Evolutionary conservation across 2,797 vertebrate genomes (phyloP), one percentile per base, ranked within the genome.

Genomic region (Echeneis naucrates): DNA sequence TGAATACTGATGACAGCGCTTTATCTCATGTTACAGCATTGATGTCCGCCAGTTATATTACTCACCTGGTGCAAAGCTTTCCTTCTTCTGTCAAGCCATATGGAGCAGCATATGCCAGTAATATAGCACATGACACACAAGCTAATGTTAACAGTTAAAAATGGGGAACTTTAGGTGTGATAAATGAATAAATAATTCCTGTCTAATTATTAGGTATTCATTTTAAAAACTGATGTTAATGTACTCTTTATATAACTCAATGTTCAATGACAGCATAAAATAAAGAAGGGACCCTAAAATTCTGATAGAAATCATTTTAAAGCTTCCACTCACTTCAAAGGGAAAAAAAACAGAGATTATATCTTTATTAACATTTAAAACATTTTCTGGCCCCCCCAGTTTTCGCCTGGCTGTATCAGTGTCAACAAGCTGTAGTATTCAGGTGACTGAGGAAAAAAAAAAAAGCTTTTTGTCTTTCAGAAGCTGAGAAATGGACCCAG

Each of bases 1-100:
- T 68, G 65, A 75, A 73, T 58, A 38, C 19, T 26, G 9, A 62
- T 57, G 68, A 62, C 60, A 42, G 44, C 32, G 74, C n/a, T 32
- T 42, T 63, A 62, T 40, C 44, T 37, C 55, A 47, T 17, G 32
- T 63, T 44, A 40, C 54, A 45, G 47, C 52, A 54, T 68, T 72
- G 68, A 38, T n/a, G 50, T 68, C 33, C 69, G 45, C 72, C 48
- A 35, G 26, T 59, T 68, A 38, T 51, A 21, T 74, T 53, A 57
- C 45, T 3, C 2, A 44, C 26, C 64, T n/a, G 13, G 4, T 21
- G 12, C 42, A 26, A 60, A 13, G 14, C 14, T 24, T 13, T 55
- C 5, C 47, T 57, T 60, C 4, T n/a, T 67, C 23, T 33, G 16
- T 10, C 10, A 50, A 24, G 38, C 51, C 53, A 71, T 9, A 42